Evolutionary conservation across 2,113 vertebrate species (phyloP).

Genomic region (Chrysemys picta): DNA sequence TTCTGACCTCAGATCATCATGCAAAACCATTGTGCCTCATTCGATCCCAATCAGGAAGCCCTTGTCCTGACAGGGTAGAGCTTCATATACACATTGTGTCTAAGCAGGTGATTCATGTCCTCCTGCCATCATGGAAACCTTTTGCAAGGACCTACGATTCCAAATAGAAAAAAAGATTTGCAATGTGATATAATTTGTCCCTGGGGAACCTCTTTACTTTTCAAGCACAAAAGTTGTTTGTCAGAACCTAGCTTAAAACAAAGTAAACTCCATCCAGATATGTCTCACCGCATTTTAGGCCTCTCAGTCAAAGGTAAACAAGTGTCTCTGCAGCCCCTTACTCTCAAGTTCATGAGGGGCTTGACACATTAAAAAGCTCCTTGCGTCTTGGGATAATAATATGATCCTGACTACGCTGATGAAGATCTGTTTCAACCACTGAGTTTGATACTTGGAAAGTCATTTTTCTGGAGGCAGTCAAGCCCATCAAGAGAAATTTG

Average conservation of each 20-base stretch:
- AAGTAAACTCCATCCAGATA: not conserved
- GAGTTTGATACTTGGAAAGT: not conserved
- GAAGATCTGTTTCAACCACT: constrained; percentile 3
- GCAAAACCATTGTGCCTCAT: not conserved
- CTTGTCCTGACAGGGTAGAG: not conserved
- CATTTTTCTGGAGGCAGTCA: not conserved
- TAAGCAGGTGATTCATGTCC: not conserved
- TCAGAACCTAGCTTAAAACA: not conserved
- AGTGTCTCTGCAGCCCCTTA: not conserved
- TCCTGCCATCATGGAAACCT: too few relatives aligned
- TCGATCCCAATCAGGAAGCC: not conserved
- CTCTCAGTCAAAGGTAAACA: not conserved
- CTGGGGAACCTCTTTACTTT: not conserved
- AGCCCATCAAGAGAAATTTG: too few relatives aligned
- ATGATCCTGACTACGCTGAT: not conserved
- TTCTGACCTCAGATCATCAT: not conserved
- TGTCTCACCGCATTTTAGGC: not conserved
- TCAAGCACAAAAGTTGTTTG: not conserved
- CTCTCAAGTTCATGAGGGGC: not conserved
- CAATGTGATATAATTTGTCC: not conserved
- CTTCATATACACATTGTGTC: not conserved
- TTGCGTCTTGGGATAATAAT: not conserved
- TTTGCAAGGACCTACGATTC: constrained; percentile 2
- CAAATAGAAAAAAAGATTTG: not conserved
- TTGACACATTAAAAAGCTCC: not conserved